Conservation (phyloP, 2,888 invertebrate genomes). For the Drosophila algonquin region DNA sequence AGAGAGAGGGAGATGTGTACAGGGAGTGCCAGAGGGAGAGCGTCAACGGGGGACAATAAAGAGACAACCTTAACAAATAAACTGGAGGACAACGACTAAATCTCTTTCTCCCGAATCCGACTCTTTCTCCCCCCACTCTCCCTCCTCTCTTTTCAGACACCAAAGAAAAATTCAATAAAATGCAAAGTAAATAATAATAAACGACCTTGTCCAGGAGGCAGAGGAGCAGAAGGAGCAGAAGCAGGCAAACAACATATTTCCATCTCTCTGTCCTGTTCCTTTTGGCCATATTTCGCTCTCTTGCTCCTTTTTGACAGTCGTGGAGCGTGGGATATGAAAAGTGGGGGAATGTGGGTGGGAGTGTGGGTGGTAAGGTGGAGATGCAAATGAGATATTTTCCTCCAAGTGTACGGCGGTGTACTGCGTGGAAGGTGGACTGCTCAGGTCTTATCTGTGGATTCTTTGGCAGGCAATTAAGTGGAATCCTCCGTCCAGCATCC, state of each 20-base stretch:
- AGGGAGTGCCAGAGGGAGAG: conserved; percentile 4
- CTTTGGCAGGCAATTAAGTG: conserved; percentile 42
- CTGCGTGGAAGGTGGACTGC: conserved; percentile 4
- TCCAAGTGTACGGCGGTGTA: neutral
- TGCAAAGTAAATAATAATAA: conserved; percentile 74
- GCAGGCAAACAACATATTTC: conserved; percentile 34
- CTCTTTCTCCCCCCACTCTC: neutral
- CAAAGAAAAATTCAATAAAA: conserved; percentile 64
- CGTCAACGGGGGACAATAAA: conserved; percentile 48
- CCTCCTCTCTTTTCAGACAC: neutral
- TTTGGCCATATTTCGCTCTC: conserved; percentile 16
- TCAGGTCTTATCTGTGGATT: conserved; percentile 26
- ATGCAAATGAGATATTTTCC: conserved; percentile 34
- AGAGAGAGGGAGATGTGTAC: neutral
- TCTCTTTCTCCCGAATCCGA: conserved; percentile 6
- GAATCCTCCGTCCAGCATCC: conserved; percentile 2
- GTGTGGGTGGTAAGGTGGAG: conserved; percentile 13
- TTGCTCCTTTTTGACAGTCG: conserved; percentile 42
- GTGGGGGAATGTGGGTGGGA: conserved; percentile 21
- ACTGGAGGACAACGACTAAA: conserved; percentile 35
- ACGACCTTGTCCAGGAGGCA: conserved; percentile 59
- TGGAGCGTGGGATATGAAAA: conserved; percentile 64
- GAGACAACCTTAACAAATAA: conserved; percentile 70
- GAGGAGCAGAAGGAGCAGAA: conserved; percentile 19
- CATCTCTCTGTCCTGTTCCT: conserved; percentile 28